These are phyloP conservation scores for Pandemis cinnamomeana DNA, from an alignment of 2,888 invertebrate genomes.

Conservation along the genomic window DNA sequence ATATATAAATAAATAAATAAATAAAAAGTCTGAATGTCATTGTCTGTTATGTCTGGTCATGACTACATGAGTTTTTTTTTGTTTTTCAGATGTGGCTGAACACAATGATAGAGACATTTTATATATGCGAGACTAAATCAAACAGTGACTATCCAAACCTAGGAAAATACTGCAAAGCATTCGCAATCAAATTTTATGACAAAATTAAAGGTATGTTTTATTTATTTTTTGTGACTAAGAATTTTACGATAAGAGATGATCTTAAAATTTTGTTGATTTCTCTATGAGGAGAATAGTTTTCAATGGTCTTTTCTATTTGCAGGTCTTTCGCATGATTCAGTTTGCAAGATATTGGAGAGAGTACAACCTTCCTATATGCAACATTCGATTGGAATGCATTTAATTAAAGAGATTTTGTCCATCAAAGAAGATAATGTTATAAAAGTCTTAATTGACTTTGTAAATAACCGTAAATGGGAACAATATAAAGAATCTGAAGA, in stretches of 20 bases:
- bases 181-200: conserved; percentile 69
- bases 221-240: too few species aligned
- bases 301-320: conserved; percentile 50
- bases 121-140: conserved; percentile 67
- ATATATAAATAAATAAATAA: too few species aligned
- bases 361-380: conserved; percentile 72
- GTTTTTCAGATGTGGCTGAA: conserved; percentile 73
- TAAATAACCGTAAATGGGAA: conserved; percentile 59
- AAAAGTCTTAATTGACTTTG: conserved; percentile 58
- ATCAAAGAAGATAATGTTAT: conserved; percentile 61
- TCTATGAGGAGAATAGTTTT: background rate
- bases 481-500: conserved; percentile 49
- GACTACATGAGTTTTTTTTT: conserved; percentile 9
- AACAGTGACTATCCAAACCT: conserved; percentile 70
- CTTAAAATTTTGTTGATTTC: too few species aligned
- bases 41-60: too few species aligned
- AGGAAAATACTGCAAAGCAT: conserved; percentile 61
- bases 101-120: conserved; percentile 68
- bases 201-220: conserved; percentile 61
- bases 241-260: too few species aligned
- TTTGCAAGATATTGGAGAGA: conserved; percentile 63
- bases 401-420: conserved; percentile 54
- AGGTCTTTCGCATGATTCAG: conserved; percentile 66
- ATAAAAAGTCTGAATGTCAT: too few species aligned
- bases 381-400: conserved; percentile 61